Evolutionary conservation across 2,888 invertebrate species (phyloP), one percentile per base, ranked within the genome.

Genomic region (Lithophane ornitopus): DNA sequence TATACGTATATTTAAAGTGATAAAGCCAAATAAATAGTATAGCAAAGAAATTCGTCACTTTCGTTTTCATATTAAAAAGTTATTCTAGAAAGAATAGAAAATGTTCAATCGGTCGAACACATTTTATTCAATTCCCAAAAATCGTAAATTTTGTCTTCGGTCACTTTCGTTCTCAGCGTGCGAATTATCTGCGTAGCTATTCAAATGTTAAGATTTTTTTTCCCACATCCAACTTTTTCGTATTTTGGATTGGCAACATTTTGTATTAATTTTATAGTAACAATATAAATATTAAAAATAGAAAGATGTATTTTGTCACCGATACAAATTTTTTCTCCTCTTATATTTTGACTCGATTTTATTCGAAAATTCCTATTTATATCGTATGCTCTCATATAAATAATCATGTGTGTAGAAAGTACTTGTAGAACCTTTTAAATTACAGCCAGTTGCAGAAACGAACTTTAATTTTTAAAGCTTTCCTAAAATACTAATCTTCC

Each of bases 381-480:
- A 7, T 76, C n/a, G 14, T 34, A 58, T 61, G 44, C 72, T 70
- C 41, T 68, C 44, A 56, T 63, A 54, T 22, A 65, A 78, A 61
- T 63, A 59, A 73, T 63, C n/a, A 56, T 59, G n/a, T 71, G 26
- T 63, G 12, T 52, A 16, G 14, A 82, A 79, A 56, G 56, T 70
- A 81, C 69, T 81, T 70, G 41, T 66, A 28, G 54, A 81, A 81
- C 49, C 14, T 66, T 54, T 16, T 56, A 66, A 12, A 52, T 34
- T 61, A 41, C 44, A 44, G 44, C 12, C 44, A 14, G 44, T 44
- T 44, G 44, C 44, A 44, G 14, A 44, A 44, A 44, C 14, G 14
- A 44, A 44, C 46, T 16, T 44, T 44, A 14, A 44, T 6, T 7
- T 46, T 46, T 46, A 16, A 46, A 46, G 6, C 46, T 46, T 16